These are phyloP conservation scores for Trypoxylus dichotomus DNA, from an alignment of 1,140 invertebrate species.

Conservation along the genomic window DNA sequence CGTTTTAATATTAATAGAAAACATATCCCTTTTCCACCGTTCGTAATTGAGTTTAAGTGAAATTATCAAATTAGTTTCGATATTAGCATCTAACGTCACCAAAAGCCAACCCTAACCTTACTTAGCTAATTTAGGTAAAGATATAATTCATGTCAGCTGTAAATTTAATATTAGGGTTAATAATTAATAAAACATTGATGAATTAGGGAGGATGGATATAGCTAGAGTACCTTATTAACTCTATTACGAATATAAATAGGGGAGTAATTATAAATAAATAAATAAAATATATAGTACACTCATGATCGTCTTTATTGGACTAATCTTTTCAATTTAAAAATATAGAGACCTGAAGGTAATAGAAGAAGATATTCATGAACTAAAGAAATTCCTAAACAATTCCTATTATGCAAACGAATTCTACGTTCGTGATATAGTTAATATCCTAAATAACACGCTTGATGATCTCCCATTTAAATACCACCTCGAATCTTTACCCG, in stretches of 20 bases:
- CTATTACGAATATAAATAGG: too few species aligned
- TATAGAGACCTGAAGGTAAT: constrained; percentile 68
- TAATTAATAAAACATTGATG: too few species aligned
- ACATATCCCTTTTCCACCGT: too few species aligned
- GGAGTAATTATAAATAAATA: too few species aligned
- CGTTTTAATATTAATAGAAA: too few species aligned
- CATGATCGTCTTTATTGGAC: background rate
- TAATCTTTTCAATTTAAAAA: constrained; percentile 28
- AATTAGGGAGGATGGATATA: too few species aligned
- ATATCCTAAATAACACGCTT: constrained; percentile 66
- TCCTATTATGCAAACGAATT: constrained; percentile 82
- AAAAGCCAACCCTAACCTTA: background rate
- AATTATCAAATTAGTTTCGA: background rate
- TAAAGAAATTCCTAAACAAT: constrained; percentile 70
- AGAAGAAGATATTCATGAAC: constrained; percentile 70
- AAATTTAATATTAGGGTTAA: too few species aligned
- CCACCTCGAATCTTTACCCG: constrained; percentile 75
- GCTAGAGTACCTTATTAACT: too few species aligned
- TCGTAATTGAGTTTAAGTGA: background rate
- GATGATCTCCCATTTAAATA: constrained; percentile 78
- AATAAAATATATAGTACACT: too few species aligned
- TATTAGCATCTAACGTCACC: background rate
- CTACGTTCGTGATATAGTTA: constrained; percentile 75
- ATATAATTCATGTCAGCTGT: background rate
- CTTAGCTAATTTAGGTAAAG: background rate